Conservation (phyloP, 2,797 vertebrate species). For the Phyllotis vaccarum region DNA sequence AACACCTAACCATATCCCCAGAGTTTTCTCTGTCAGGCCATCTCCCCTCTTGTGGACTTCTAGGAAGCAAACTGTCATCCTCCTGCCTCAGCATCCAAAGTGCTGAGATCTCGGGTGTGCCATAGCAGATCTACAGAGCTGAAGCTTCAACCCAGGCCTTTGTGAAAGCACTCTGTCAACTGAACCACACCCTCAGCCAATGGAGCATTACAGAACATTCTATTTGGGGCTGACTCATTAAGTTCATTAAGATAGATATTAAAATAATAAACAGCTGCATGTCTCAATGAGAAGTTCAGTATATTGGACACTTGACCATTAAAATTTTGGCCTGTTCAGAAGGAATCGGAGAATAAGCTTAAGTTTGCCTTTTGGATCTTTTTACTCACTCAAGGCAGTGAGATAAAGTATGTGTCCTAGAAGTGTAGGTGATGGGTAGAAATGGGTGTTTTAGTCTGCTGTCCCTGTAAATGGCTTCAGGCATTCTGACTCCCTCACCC, state of each 20-base stretch:
- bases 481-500: neutral
- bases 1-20: neutral
- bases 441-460: neutral
- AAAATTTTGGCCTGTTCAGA: neutral
- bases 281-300: neutral
- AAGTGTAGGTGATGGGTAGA: neutral
- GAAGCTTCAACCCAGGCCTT: neutral
- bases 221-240: neutral
- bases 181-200: neutral
- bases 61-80: neutral
- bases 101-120: neutral
- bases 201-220: neutral
- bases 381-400: neutral
- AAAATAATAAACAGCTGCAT: neutral
- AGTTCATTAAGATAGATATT: neutral
- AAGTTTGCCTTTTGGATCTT: slow-evolving; percentile 45
- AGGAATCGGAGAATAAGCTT: neutral
- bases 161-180: neutral
- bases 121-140: neutral
- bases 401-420: neutral
- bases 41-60: neutral
- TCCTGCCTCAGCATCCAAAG: neutral
- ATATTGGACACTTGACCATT: neutral
- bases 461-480: neutral
- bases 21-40: too few species aligned